phyloP scores from a whole-genome alignment of 2,797 vertebrate species.

The Columba guinea region DNA sequence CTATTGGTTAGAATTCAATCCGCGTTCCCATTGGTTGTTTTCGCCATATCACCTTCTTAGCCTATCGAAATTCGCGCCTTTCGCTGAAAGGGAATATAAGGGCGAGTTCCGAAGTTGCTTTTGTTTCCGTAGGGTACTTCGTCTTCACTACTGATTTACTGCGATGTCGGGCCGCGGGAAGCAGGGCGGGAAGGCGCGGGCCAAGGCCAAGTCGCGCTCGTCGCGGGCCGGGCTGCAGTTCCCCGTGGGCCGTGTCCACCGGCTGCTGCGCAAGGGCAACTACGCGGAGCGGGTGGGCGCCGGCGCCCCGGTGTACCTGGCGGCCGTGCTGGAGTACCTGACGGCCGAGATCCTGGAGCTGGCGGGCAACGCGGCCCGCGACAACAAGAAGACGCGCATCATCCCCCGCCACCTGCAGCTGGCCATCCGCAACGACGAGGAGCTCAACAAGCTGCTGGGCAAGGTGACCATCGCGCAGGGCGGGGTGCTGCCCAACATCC shows the following conservation, averaged over 20 bases:
- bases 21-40: background rate
- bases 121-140: fast-evolving
- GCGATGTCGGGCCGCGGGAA: conserved; percentile 89
- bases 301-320: conserved; percentile 88
- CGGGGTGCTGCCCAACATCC: conserved; percentile 93
- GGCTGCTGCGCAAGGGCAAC: conserved; percentile 88
- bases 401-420: conserved; percentile 87
- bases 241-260: conserved; percentile 89
- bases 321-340: conserved; percentile 90
- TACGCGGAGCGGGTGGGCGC: conserved; percentile 87
- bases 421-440: conserved; percentile 88
- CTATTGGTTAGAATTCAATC: background rate
- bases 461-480: conserved; percentile 92
- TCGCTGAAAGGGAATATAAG: background rate
- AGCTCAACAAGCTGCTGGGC: conserved; percentile 88
- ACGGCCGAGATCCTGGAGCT: conserved; percentile 89
- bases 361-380: conserved; percentile 89
- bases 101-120: fast-evolving
- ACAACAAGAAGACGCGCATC: conserved; percentile 89
- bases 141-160: no score
- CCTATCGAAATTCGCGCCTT: background rate
- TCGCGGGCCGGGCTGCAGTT: conserved; percentile 90
- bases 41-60: no score
- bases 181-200: conserved; percentile 86
- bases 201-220: conserved; percentile 89